Conservation (phyloP, 2,888 invertebrate species). For the Steromphala cineraria region DNA sequence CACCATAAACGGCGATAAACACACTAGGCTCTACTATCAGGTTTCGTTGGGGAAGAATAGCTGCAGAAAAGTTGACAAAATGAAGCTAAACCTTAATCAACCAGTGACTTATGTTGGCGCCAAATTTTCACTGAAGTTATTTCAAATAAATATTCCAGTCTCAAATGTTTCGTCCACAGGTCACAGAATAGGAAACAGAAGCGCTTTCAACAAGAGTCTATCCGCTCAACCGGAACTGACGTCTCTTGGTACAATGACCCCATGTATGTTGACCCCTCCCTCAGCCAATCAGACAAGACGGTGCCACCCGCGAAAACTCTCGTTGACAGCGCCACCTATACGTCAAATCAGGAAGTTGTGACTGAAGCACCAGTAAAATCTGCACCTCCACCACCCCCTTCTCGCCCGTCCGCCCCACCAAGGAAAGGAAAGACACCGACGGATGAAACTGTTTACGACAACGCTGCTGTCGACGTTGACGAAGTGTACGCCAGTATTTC, state of each 20-base stretch:
- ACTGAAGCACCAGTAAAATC: neutral
- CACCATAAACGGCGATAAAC: no score
- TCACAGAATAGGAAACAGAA: neutral
- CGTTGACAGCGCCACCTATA: neutral
- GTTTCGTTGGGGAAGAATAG: no score
- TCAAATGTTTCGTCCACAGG: neutral
- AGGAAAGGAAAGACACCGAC: neutral
- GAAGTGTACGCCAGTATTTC: neutral
- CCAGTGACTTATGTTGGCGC: no score
- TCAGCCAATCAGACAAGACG: neutral
- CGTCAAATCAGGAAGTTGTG: neutral
- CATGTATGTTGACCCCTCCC: neutral
- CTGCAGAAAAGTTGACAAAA: no score
- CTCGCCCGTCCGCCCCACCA: neutral
- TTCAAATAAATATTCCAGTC: no score
- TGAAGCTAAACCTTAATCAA: no score
- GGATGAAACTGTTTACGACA: constrained; percentile 4
- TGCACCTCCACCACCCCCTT: neutral
- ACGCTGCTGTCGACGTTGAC: neutral
- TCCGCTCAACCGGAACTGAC: neutral
- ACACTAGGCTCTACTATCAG: no score
- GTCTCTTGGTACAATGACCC: constrained; percentile 4
- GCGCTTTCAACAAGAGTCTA: neutral
- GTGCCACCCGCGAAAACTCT: neutral
- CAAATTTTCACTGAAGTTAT: no score